These are phyloP conservation scores for Rhopilema esculentum DNA, from an alignment of 30 jellyfish, hydroid and myxozoan species.

Conservation along the genomic window DNA sequence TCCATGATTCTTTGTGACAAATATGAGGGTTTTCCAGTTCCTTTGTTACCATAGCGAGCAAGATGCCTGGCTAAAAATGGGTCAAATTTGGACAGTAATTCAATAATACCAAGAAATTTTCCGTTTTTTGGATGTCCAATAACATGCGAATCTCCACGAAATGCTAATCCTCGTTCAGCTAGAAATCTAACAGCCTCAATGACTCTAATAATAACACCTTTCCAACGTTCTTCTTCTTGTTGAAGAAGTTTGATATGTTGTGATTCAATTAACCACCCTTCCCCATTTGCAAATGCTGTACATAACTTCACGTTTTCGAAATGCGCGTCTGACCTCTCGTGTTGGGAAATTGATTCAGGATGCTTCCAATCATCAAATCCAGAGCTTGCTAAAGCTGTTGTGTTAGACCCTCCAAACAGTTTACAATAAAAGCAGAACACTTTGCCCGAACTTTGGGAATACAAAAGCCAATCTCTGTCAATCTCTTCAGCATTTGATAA, in stretches of 20 bases:
- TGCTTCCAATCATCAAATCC: constrained; percentile 65
- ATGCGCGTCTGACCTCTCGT: constrained; percentile 49
- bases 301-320: constrained; percentile 22
- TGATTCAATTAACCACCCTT: constrained; percentile 47
- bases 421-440: constrained; percentile 56
- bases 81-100: constrained; percentile 54
- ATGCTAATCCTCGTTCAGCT: constrained; percentile 65
- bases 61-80: constrained; percentile 40
- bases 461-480: constrained; percentile 43
- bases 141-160: constrained; percentile 50
- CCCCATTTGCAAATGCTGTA: constrained; percentile 8
- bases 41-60: constrained; percentile 45
- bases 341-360: constrained; percentile 20
- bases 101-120: constrained; percentile 58
- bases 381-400: constrained; percentile 6
- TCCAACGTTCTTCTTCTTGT: constrained; percentile 52
- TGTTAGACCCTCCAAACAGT: constrained; percentile 22
- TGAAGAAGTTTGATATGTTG: constrained; percentile 25
- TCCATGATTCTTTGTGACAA: constrained; percentile 21
- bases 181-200: constrained; percentile 52
- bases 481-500: constrained; percentile 28
- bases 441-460: constrained; percentile 23
- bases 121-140: constrained; percentile 67
- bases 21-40: constrained; percentile 65
- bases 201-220: constrained; percentile 36